Evolutionary conservation across 1,140 invertebrate genomes (phyloP).

Genomic region (Arctopsyche grandis): DNA sequence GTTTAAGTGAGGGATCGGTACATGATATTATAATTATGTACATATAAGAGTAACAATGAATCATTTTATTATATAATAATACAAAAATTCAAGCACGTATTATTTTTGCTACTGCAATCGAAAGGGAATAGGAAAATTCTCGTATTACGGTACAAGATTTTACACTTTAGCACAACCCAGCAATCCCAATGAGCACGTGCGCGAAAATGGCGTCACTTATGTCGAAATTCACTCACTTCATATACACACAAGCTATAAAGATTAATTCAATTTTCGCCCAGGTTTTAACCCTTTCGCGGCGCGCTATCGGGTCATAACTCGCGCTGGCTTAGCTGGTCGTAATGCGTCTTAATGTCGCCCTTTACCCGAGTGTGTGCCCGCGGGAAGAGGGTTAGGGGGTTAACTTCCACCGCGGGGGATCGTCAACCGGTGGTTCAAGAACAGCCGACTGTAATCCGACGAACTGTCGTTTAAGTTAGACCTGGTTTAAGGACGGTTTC

Average conservation of each 20-base stretch:
- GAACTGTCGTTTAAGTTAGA: conserved; percentile 3
- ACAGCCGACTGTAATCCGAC: neutral
- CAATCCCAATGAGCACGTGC: neutral
- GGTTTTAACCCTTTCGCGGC: conserved; percentile 2
- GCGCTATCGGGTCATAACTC: conserved; percentile 7
- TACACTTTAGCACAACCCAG: no score
- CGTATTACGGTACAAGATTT: no score
- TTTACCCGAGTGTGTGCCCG: no score
- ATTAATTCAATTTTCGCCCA: conserved; percentile 23
- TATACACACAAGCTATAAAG: neutral
- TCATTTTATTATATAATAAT: no score
- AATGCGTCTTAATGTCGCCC: conserved; percentile 12
- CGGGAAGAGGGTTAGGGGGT: no score
- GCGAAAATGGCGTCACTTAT: neutral
- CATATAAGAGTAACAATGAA: no score
- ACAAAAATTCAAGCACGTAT: no score
- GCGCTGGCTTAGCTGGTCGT: neutral
- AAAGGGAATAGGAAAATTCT: no score
- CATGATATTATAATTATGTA: no score
- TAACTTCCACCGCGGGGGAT: neutral
- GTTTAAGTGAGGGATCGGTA: no score
- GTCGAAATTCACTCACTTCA: neutral
- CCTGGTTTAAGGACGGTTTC: neutral
- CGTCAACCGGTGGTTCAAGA: neutral
- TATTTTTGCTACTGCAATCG: no score